These are phyloP conservation scores for Pocillopora grandis DNA, from an alignment of 92 coral and sea anemone species.

Conservation along the genomic window DNA sequence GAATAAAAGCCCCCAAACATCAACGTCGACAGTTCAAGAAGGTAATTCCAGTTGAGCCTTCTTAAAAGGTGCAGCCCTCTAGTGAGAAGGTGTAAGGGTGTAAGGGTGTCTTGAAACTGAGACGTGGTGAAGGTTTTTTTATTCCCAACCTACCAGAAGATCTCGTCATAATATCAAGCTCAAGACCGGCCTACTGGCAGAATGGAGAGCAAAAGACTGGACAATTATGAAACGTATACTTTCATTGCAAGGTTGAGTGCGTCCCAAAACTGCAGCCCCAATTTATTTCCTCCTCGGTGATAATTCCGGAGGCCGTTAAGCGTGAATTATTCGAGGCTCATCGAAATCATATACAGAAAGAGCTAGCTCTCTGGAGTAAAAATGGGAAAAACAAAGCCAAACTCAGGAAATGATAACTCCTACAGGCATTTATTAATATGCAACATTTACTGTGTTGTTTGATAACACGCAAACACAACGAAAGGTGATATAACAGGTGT, in stretches of 20 bases:
- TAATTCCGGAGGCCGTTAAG: neutral
- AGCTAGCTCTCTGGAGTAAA: neutral
- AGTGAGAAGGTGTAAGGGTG: slow-evolving; percentile 9
- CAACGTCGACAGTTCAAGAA: too few relatives aligned
- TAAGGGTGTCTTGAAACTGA: slow-evolving; percentile 1
- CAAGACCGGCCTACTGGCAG: neutral
- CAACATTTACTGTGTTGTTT: too few relatives aligned
- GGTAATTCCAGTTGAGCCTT: slow-evolving; percentile 7
- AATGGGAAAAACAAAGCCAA: neutral
- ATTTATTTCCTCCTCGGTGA: neutral
- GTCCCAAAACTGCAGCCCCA: neutral
- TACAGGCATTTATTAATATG: too few relatives aligned
- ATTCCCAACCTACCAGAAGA: neutral
- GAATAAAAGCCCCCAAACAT: too few relatives aligned
- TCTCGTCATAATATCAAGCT: neutral
- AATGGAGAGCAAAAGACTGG: neutral
- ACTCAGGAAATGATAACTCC: neutral
- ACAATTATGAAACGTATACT: neutral
- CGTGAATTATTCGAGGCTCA: neutral
- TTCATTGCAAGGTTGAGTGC: neutral
- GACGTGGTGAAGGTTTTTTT: neutral
- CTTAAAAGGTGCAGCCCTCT: slow-evolving; percentile 13
- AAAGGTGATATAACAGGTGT: too few relatives aligned
- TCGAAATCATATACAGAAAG: neutral
- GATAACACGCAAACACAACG: too few relatives aligned